Percentiles rank a stretch among this genome's conserved stretches.
Evolutionary conservation across 2,888 invertebrate species (phyloP).

Genomic region (Microctonus brassicae): DNA sequence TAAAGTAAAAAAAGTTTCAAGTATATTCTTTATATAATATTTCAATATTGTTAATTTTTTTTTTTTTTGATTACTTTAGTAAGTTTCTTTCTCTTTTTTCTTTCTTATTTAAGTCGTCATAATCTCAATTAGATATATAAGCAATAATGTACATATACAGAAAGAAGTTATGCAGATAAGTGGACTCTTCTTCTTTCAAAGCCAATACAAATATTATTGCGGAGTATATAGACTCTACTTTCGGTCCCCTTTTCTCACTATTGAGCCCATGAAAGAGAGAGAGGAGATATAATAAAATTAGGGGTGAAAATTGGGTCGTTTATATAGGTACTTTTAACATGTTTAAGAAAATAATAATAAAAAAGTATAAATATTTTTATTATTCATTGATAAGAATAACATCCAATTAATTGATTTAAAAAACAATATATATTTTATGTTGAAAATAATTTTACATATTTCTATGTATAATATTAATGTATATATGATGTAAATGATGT

Average conservation of each 20-base stretch:
- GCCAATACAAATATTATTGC: conserved; percentile 60
- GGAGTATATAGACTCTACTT: neutral
- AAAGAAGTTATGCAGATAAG: conserved; percentile 35
- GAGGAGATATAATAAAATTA: conserved; percentile 10
- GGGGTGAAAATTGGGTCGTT: conserved; percentile 1
- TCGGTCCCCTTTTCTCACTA: neutral
- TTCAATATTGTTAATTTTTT: too few species aligned
- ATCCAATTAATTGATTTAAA: neutral
- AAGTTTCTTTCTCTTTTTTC: neutral
- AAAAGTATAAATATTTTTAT: neutral
- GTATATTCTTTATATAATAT: too few species aligned
- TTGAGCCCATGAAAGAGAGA: neutral
- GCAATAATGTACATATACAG: neutral
- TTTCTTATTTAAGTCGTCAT: neutral
- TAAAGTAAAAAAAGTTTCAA: too few species aligned
- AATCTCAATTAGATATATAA: conserved; percentile 17
- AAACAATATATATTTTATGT: neutral
- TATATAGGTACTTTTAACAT: neutral
- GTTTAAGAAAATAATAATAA: neutral
- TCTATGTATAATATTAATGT: too few species aligned
- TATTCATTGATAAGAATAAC: neutral
- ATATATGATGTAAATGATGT: conserved; percentile 48
- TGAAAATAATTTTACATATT: neutral
- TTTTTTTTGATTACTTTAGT: neutral
- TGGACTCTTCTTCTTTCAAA: conserved; percentile 51